Conservation (phyloP, 2,888 invertebrate genomes). For the Catocala fraxini region DNA sequence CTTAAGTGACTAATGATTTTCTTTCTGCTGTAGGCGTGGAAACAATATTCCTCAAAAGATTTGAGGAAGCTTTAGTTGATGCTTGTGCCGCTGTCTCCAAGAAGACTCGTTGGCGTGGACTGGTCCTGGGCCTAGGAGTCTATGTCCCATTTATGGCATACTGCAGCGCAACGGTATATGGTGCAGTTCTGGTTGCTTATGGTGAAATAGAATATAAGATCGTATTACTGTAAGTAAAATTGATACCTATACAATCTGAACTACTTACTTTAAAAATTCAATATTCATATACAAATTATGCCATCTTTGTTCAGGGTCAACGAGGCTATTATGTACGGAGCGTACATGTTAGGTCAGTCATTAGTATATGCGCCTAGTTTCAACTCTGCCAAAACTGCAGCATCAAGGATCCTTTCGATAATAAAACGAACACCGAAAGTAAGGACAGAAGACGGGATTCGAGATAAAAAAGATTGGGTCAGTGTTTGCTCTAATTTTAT, state of each 20-base stretch:
- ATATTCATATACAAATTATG: not conserved
- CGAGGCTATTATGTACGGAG: conserved; percentile 92
- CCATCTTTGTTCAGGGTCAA: conserved; percentile 86
- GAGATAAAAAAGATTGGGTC: conserved; percentile 78
- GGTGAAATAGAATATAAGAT: conserved; percentile 88
- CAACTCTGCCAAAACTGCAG: conserved; percentile 89
- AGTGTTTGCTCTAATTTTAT: not conserved
- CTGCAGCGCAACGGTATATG: conserved; percentile 90
- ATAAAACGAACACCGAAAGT: conserved; percentile 74
- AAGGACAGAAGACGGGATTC: conserved; percentile 67
- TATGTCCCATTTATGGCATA: conserved; percentile 91
- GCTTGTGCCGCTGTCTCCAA: conserved; percentile 86
- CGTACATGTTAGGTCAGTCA: conserved; percentile 93
- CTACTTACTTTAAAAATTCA: no score
- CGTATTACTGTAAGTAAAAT: conserved; percentile 89
- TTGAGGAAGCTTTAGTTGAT: conserved; percentile 79
- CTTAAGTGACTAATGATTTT: no score
- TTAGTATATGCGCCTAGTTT: conserved; percentile 93
- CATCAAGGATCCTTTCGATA: conserved; percentile 71
- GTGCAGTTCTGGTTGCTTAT: conserved; percentile 89
- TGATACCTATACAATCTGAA: not conserved
- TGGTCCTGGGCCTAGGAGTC: conserved; percentile 91
- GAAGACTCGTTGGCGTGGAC: conserved; percentile 89
- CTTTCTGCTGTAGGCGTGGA: conserved; percentile 76
- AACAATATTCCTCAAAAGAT: conserved; percentile 85